phyloP scores from a whole-genome alignment of 2,113 vertebrate species.

The Turnix velox region DNA sequence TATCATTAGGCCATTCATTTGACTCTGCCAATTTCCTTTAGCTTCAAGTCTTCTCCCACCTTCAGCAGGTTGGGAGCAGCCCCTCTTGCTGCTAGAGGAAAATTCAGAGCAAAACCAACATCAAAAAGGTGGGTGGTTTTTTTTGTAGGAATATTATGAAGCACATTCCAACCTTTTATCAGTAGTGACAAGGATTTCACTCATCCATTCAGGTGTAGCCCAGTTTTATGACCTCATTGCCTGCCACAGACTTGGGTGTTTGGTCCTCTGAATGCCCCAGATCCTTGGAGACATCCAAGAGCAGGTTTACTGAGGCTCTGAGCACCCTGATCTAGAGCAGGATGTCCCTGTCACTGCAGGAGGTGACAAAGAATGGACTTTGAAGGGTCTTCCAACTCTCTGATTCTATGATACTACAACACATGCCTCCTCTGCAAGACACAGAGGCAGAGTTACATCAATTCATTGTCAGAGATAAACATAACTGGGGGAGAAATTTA shows the following conservation, averaged over 20 bases:
- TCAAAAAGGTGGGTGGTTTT: no score
- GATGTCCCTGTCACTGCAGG: no score
- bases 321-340: no score
- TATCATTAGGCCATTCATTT: conserved; percentile 52
- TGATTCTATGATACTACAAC: no score
- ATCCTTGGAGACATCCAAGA: no score
- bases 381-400: no score
- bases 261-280: background rate
- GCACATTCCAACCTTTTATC: background rate
- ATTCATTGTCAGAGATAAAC: background rate
- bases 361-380: no score
- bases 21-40: conserved; percentile 27
- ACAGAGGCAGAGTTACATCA: no score
- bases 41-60: conserved; percentile 22
- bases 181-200: background rate
- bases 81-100: background rate
- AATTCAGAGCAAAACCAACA: background rate
- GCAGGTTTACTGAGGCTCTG: no score
- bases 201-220: background rate
- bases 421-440: no score
- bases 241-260: background rate
- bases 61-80: background rate
- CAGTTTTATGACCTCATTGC: background rate
- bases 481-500: background rate
- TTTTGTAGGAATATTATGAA: background rate